phyloP scores from a whole-genome alignment of 2,797 vertebrate genomes.

The Poeciliopsis presidionis region DNA sequence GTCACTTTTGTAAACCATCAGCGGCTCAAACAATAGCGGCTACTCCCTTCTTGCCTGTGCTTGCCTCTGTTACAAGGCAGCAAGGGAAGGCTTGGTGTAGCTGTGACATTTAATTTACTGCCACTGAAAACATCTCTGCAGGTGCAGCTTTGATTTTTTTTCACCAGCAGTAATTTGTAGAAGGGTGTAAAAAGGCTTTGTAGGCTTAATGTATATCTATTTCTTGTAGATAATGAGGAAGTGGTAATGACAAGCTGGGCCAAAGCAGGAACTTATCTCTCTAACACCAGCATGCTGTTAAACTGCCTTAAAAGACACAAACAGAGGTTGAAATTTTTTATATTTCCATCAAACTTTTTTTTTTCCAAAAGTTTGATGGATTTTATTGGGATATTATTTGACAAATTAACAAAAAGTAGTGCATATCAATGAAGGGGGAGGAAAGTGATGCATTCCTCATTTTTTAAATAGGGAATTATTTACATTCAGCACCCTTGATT shows the following conservation, averaged over 20 bases:
- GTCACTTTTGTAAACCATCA: constrained; percentile 7
- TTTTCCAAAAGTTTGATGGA: not conserved
- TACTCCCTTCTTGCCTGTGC: not conserved
- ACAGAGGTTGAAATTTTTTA: not conserved
- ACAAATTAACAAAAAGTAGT: not conserved
- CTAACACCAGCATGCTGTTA: not conserved
- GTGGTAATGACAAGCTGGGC: not conserved
- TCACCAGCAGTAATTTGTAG: not conserved
- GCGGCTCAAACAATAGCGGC: not conserved
- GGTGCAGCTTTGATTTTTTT: constrained; percentile 5
- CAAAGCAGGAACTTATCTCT: not conserved
- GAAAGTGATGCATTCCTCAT: not conserved
- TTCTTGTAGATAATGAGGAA: not conserved
- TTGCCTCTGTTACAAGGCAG: not conserved
- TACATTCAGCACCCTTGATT: not conserved
- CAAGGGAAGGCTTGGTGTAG: not conserved
- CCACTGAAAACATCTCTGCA: not conserved
- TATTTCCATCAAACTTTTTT: too few species aligned
- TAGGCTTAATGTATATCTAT: not conserved
- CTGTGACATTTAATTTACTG: constrained; percentile 17
- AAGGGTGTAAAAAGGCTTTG: not conserved
- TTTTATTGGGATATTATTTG: not conserved
- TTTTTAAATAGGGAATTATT: not conserved
- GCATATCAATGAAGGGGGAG: not conserved
- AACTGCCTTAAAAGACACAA: not conserved